Evolutionary conservation across 2,113 vertebrate species (phyloP).

Genomic region (Pavo muticus): DNA sequence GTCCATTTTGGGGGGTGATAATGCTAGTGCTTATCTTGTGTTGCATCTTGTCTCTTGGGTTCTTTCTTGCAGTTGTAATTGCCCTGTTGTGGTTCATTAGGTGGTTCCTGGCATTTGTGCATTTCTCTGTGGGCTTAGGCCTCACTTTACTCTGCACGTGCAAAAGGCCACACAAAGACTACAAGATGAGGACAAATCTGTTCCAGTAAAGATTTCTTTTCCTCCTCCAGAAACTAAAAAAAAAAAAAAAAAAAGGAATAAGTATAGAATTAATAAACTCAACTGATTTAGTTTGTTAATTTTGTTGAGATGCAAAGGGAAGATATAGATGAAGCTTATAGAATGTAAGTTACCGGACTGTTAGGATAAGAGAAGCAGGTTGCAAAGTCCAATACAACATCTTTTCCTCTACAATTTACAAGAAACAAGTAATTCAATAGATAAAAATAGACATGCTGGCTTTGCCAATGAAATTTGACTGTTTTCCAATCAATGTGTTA

Average conservation of each 20-base stretch:
- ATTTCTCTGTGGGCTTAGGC: neutral
- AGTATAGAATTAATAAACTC: neutral
- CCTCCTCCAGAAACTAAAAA: neutral
- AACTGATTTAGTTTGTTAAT: neutral
- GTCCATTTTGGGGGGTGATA: neutral
- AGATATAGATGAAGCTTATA: neutral
- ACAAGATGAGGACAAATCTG: neutral
- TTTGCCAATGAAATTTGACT: slow-evolving; percentile 25
- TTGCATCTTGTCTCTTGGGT: neutral
- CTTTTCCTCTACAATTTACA: neutral
- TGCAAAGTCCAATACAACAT: neutral
- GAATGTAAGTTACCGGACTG: neutral
- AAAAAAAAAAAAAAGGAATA: neutral
- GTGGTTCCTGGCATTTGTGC: neutral
- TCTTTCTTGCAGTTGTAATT: neutral
- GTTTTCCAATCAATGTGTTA: neutral
- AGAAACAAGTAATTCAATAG: neutral
- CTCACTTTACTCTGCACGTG: neutral
- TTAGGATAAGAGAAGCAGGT: neutral
- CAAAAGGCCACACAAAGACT: neutral
- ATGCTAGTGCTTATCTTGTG: neutral
- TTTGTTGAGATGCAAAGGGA: neutral
- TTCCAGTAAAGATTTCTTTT: neutral
- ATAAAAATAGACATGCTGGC: slow-evolving; percentile 4
- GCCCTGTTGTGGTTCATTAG: neutral